phyloP scores from a whole-genome alignment of 2,888 invertebrate species.

The Polylopha cassiicola region DNA sequence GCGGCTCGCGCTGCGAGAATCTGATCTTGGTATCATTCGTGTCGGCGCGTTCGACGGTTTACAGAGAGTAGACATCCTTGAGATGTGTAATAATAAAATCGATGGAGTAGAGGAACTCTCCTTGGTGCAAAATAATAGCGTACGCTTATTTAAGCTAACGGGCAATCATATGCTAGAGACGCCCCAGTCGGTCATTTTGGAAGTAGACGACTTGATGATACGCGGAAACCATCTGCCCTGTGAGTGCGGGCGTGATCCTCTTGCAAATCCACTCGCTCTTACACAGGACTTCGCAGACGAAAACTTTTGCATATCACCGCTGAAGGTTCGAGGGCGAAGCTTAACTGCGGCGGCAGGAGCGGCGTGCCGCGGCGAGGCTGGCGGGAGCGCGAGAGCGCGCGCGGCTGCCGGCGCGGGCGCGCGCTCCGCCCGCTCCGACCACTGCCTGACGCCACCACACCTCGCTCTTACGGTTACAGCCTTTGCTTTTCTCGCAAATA shows the following conservation, averaged over 20 bases:
- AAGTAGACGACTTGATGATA: constrained; percentile 84
- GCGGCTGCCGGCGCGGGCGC: constrained; percentile 47
- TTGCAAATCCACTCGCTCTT: constrained; percentile 85
- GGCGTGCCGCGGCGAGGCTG: constrained; percentile 61
- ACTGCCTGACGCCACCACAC: constrained; percentile 38
- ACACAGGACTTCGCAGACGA: constrained; percentile 81
- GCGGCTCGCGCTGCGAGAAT: constrained; percentile 86
- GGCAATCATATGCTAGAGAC: constrained; percentile 91
- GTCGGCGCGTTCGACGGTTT: constrained; percentile 87
- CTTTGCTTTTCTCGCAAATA: constrained; percentile 57
- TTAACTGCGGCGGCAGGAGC: constrained; percentile 76
- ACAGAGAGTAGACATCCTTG: constrained; percentile 82
- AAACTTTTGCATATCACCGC: constrained; percentile 91
- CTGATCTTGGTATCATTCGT: constrained; percentile 86
- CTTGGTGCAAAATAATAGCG: constrained; percentile 82
- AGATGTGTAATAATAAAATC: constrained; percentile 90
- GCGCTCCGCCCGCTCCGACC: constrained; percentile 32
- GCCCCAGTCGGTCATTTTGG: constrained; percentile 83
- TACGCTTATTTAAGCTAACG: constrained; percentile 83
- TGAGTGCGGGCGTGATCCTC: constrained; percentile 88
- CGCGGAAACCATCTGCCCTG: constrained; percentile 90
- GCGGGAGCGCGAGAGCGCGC: constrained; percentile 54
- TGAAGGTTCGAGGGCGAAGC: constrained; percentile 87
- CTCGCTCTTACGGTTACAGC: constrained; percentile 47
- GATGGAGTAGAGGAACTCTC: constrained; percentile 87